Conservation (phyloP, 2,888 invertebrate genomes). For the Monoplex corrugatus region DNA sequence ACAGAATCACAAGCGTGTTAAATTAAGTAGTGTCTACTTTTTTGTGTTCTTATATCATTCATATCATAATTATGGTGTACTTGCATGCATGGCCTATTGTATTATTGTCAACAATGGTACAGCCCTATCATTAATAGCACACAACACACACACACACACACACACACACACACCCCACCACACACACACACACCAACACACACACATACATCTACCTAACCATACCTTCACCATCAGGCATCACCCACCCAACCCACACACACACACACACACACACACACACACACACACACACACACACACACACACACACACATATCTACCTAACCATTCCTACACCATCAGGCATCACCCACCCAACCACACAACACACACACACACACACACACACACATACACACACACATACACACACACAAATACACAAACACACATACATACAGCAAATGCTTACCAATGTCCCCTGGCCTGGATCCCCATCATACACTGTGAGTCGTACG, state of each 20-base stretch:
- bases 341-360: not conserved
- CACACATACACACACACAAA: not conserved
- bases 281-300: not conserved
- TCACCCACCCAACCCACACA: not conserved
- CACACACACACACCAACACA: too few relatives aligned
- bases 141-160: not conserved
- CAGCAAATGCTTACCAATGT: slow-evolving; percentile 42
- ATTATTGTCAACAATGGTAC: too few relatives aligned
- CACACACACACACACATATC: not conserved
- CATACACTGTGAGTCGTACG: slow-evolving; percentile 48
- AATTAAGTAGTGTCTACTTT: too few relatives aligned
- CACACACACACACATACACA: not conserved
- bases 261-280: not conserved
- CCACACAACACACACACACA: not conserved
- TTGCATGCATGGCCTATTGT: too few relatives aligned
- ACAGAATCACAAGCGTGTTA: not conserved
- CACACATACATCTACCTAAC: too few relatives aligned
- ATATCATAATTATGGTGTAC: too few relatives aligned
- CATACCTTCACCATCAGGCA: not conserved
- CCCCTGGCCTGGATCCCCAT: slow-evolving; percentile 46
- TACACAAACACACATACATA: not conserved
- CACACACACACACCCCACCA: too few relatives aligned
- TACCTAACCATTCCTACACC: not conserved
- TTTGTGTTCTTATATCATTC: too few relatives aligned
- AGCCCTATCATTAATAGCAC: too few relatives aligned